Evolutionary conservation across 2,797 vertebrate genomes (phyloP).

Genomic region (Otolemur crassicaudatus): DNA sequence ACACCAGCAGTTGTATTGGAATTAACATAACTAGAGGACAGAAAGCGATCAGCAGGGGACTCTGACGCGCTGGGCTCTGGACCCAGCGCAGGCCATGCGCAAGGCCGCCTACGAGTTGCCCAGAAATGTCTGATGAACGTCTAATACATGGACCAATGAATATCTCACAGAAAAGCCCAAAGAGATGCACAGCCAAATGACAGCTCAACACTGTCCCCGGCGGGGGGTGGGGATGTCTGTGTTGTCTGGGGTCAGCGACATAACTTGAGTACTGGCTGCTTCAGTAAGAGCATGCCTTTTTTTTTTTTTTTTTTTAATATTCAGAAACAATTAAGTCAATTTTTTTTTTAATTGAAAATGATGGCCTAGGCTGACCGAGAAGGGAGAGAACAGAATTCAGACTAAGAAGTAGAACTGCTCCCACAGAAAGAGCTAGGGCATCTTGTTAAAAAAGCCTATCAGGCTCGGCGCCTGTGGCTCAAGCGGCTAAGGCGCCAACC

Average conservation of each 20-base stretch:
- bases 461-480: too few species aligned
- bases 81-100: too few species aligned
- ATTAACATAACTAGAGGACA: not conserved
- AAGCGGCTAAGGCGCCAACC: too few species aligned
- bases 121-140: not conserved
- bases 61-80: too few species aligned
- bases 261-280: not conserved
- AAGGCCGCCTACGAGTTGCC: not conserved
- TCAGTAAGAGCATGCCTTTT: too few species aligned
- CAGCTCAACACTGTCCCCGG: too few species aligned
- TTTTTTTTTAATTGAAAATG: not conserved
- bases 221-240: not conserved
- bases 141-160: too few species aligned
- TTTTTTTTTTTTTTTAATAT: too few species aligned
- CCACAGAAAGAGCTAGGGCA: accelerated
- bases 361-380: accelerated
- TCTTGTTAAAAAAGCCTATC: not conserved
- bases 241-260: too few species aligned
- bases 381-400: not conserved
- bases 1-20: not conserved
- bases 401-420: accelerated
- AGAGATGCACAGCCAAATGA: not conserved
- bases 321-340: too few species aligned
- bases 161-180: not conserved
- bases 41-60: not conserved